phyloP scores from a whole-genome alignment of 1,140 invertebrate species.

The Helicoverpa zea region DNA sequence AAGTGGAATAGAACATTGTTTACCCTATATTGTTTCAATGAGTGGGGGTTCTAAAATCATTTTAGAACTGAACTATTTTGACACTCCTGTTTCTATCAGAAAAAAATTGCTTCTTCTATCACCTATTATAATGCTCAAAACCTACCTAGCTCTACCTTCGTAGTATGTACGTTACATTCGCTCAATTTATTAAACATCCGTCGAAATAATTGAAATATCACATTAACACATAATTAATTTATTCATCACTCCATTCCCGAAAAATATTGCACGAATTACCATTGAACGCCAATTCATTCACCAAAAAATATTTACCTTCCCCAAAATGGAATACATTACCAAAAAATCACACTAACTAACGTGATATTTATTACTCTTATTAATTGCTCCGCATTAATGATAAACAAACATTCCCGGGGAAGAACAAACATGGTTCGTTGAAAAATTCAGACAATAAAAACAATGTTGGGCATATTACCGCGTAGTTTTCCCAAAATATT shows the following conservation, averaged over 20 bases:
- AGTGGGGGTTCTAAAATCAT: slow-evolving; percentile 31
- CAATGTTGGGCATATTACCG: slow-evolving; percentile 68
- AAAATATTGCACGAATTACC: slow-evolving; percentile 4
- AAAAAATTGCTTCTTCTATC: neutral
- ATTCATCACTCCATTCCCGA: neutral
- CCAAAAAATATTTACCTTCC: slow-evolving; percentile 24
- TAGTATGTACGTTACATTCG: too few relatives aligned
- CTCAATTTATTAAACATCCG: too few relatives aligned
- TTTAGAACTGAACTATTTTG: neutral
- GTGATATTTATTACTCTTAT: slow-evolving; percentile 42
- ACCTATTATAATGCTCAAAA: too few relatives aligned
- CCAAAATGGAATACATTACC: slow-evolving; percentile 41
- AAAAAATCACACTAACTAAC: slow-evolving; percentile 32
- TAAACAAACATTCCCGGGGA: slow-evolving; percentile 35
- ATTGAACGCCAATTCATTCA: slow-evolving; percentile 1
- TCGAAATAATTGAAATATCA: too few relatives aligned
- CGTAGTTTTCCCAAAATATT: slow-evolving; percentile 64
- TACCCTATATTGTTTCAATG: slow-evolving; percentile 29
- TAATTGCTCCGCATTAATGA: slow-evolving; percentile 50
- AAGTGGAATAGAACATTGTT: slow-evolving; percentile 63
- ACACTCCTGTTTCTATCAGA: neutral
- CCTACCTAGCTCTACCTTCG: too few relatives aligned
- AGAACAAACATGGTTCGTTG: slow-evolving; percentile 55
- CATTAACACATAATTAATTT: neutral
- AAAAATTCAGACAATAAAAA: slow-evolving; percentile 75